Percentiles rank a stretch among this genome's conserved stretches.
Conservation (phyloP, 2,113 vertebrate species). For the Anguilla rostrata region DNA sequence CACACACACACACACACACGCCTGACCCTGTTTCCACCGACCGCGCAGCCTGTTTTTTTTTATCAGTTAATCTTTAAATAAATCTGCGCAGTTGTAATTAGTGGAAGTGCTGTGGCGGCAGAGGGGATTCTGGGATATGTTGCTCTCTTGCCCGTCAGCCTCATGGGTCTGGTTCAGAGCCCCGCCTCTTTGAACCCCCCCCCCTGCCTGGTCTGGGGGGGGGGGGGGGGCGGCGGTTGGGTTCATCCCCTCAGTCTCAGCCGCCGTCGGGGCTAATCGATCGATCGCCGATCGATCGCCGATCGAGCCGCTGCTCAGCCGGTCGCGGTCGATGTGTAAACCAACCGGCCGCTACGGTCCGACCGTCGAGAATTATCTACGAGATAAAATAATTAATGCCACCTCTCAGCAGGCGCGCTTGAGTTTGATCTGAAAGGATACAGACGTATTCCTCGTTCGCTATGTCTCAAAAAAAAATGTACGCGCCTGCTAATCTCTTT, state of each 20-base stretch:
- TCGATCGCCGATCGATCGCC: not conserved
- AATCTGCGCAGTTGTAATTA: not conserved
- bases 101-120: not conserved
- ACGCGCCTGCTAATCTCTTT: no score
- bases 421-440: not conserved
- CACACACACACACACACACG: not conserved
- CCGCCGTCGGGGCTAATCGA: no score
- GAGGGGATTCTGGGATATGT: not conserved
- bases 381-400: not conserved
- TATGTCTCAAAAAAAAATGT: no score
- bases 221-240: no score
- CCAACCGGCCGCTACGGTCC: not conserved
- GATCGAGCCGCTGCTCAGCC: not conserved
- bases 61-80: slow-evolving; percentile 1
- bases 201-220: no score
- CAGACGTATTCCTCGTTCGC: not conserved
- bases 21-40: not conserved
- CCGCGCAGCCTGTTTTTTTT: not conserved
- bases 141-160: not conserved
- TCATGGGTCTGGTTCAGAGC: not conserved
- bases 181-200: no score
- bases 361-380: not conserved
- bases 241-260: no score
- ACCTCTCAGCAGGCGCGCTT: not conserved
- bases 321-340: not conserved